Conservation (phyloP, 2,113 vertebrate genomes). For the Gallinago media region DNA sequence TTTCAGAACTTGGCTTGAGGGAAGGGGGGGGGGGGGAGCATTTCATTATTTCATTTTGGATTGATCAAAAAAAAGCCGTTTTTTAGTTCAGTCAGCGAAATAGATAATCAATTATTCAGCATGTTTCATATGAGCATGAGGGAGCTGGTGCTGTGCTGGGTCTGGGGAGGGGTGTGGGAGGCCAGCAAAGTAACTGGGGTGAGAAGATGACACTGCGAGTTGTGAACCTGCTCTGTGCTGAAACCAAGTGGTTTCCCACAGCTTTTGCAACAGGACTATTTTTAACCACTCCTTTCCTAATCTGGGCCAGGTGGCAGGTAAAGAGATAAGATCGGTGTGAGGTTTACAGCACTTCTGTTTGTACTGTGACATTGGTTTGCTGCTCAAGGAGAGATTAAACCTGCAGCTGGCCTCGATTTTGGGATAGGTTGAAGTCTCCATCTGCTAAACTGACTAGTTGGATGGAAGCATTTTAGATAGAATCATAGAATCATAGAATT, state of each 20-base stretch:
- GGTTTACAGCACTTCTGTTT: neutral
- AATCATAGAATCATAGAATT: too few relatives aligned
- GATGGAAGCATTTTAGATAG: neutral
- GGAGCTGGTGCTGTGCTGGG: neutral
- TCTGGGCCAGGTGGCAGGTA: neutral
- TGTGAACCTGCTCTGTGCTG: neutral
- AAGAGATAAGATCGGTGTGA: neutral
- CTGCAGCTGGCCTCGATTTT: neutral
- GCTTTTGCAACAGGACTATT: neutral
- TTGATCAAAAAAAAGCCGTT: neutral
- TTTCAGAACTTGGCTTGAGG: neutral
- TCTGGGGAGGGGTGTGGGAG: neutral
- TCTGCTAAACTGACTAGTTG: neutral
- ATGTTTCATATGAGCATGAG: neutral
- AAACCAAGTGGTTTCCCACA: neutral
- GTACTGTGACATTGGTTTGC: neutral
- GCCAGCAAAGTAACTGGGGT: neutral
- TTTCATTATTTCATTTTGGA: neutral
- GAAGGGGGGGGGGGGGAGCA: neutral
- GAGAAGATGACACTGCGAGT: neutral
- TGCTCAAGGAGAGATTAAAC: neutral
- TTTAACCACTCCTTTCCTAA: neutral
- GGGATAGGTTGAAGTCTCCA: neutral
- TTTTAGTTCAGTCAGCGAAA: constrained; percentile 4
- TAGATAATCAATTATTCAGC: constrained; percentile 4